Evolutionary conservation across 2,888 invertebrate genomes (phyloP), one percentile per base, ranked within the genome.

Genomic region (Drosophila quinaria): DNA sequence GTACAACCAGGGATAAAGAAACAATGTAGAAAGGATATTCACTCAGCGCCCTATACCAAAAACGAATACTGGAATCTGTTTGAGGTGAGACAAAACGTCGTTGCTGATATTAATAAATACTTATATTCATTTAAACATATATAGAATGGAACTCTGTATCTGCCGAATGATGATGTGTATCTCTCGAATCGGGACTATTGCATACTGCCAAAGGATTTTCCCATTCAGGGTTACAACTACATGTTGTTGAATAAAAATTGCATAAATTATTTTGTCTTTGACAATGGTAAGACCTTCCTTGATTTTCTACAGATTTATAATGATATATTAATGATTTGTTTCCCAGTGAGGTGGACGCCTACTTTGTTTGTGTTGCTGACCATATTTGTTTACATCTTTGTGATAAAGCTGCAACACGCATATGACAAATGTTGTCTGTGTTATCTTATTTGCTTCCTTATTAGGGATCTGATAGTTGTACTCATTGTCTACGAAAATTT

Each of bases 141-240:
- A 4, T 13, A 44, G 44, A 44, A 44, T 22, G 44, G 44, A 0
- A 22, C 44, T 0, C 13, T 44, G 1, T 44, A 44, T 44, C 13
- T 13, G 22, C 8, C 22, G 13, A 22, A 44, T 8, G 13, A 22
- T 2, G 3, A 0, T 13, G 44, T 11, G 2, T 44, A 13, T 22
- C 22, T 44, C 6, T 44, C 8, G 1, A 44, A 44, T 13, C 13
- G 6, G 13, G 44, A 44, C 13, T 44, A 22, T 22, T 44, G 44
- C 22, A 44, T 44, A 13, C 44, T 22, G 44, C 44, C 44, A 44
- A 13, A 44, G 22, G 44, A 44, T 11, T 13, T 44, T 22, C 22
- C 22, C 6, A 13, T 3, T 22, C 13, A 6, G 13, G 44, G 44
- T 8, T 10, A 13, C 0, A 22, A 44, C 6, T 44, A 8, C 8